A percentile compares a stretch with the other conserved stretches of the same genome.
phyloP scores from a whole-genome alignment of 2,888 invertebrate genomes.

The Hydrotaea cyrtoneurina region DNA sequence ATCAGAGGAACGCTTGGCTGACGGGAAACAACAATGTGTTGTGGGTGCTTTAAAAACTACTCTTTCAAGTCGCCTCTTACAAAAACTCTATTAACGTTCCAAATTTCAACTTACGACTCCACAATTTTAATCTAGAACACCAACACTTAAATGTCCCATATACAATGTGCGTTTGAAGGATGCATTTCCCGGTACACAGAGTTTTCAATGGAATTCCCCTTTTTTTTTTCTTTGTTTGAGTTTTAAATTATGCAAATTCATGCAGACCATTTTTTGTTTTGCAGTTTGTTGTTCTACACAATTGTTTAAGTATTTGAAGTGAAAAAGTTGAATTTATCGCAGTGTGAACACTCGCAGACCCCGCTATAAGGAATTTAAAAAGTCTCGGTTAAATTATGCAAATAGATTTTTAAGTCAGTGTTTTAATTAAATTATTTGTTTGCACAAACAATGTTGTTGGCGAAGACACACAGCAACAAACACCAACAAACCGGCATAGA shows the following conservation, averaged over 20 bases:
- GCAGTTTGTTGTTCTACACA: background rate
- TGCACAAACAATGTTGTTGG: background rate
- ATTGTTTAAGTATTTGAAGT: background rate
- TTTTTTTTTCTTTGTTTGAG: slow-evolving; percentile 1
- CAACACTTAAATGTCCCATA: background rate
- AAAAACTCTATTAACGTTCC: no score
- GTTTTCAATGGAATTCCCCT: background rate
- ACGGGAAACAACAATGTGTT: no score
- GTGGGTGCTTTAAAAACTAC: no score
- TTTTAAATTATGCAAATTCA: slow-evolving; percentile 19
- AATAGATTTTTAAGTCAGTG: slow-evolving; percentile 18
- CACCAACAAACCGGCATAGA: background rate
- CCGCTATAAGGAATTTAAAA: background rate
- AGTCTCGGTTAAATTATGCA: slow-evolving; percentile 17
- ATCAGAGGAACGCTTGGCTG: no score
- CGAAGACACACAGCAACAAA: background rate
- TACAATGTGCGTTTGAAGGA: background rate
- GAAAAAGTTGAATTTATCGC: slow-evolving; percentile 10
- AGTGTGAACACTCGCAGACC: background rate
- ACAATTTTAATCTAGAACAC: background rate
- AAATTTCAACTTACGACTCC: no score
- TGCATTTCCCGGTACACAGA: background rate
- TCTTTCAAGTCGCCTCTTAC: no score
- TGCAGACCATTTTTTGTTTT: background rate
- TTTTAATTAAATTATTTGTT: slow-evolving; percentile 30